Base-by-base conservation (phyloP, 1,140 invertebrate genomes). In the Heliconius hewitsoni region DNA sequence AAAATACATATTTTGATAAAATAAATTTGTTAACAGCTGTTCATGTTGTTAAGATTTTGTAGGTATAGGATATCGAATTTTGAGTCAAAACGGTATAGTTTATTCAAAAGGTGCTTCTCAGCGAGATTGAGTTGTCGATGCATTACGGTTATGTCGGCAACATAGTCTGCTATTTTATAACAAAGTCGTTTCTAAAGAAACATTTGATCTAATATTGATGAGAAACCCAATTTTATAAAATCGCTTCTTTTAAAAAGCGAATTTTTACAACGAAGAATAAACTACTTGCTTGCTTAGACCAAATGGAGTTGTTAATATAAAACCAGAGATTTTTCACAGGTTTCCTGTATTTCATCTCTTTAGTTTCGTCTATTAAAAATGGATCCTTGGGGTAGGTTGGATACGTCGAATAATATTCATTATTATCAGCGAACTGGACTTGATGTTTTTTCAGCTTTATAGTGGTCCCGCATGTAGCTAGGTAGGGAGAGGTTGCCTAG, bases 121-220 rank as follows among this genome's bases (percentile, higher is more conserved):
- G 27, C 60, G 27, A 66, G 60, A 66, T 66, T 66, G 60, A 66
- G 60, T 66, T 66, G 60, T 66, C 60, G 60, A 66, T 66, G 60
- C 60, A 66, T 66, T 66, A 66, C 60, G 60, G 60, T 66, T 66
- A 66, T 66, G 23, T 66, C 27, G n/a, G 60, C 60, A 66, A 66
- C 60, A 66, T 66, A 30, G 60, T 66, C 60, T 66, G 27, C 60
- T 27, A 66, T 66, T 66, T 66, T 30, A 66, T 66, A 66, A 66
- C 60, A 66, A 66, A 66, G 60, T 66, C 30, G 30, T 66, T 66
- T 66, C 60, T 66, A 66, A 66, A 66, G 60, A 66, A 66, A 66
- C 60, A 66, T 66, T 27, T 66, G 23, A 66, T 66, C 60, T 66
- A 66, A 66, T 66, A 66, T 66, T 66, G 60, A 66, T 66, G 60